A percentile compares a stretch with the other conserved stretches of the same genome.
Conservation (phyloP, 2,113 vertebrate species). For the Microtus oregoni region DNA sequence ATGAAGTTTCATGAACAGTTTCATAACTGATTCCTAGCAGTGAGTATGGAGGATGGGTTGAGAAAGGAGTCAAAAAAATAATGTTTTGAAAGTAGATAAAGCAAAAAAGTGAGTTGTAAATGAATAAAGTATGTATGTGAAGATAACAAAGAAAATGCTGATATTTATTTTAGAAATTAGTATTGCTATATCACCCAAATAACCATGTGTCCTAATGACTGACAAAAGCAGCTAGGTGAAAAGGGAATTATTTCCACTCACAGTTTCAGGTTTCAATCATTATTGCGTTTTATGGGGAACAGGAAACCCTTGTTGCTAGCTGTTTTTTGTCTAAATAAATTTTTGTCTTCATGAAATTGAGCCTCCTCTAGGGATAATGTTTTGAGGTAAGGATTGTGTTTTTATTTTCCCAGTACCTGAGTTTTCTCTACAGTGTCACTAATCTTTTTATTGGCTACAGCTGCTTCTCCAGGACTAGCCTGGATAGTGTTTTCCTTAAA, state of each 20-base stretch:
- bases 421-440: not conserved
- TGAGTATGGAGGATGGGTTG: no score
- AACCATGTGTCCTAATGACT: no score
- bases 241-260: not conserved
- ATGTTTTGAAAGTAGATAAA: not conserved
- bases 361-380: rapidly evolving
- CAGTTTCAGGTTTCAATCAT: not conserved
- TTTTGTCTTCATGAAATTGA: not conserved
- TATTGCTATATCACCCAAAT: no score
- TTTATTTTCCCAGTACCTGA: not conserved
- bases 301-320: not conserved
- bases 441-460: not conserved
- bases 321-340: not conserved
- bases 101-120: no score
- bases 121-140: no score
- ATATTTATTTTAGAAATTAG: not conserved
- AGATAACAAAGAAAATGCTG: not conserved
- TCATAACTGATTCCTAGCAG: not conserved
- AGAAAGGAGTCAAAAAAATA: not conserved
- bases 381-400: not conserved
- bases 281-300: not conserved
- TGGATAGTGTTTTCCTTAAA: not conserved
- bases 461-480: not conserved
- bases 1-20: not conserved
- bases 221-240: not conserved